phyloP scores from a whole-genome alignment of 2,797 vertebrate species.

The Bucorvus abyssinicus region DNA sequence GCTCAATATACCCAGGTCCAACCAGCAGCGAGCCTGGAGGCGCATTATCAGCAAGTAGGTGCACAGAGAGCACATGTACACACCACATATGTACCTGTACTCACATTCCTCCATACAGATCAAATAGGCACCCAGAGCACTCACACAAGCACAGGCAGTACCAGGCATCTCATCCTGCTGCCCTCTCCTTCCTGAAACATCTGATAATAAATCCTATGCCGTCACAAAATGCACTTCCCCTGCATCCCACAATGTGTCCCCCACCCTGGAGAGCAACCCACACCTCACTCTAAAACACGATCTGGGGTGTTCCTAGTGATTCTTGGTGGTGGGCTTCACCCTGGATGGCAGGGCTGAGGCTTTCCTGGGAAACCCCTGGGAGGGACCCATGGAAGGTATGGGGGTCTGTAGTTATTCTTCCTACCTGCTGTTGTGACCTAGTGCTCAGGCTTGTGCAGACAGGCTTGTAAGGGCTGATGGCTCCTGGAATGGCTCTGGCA shows the following conservation, averaged over 20 bases:
- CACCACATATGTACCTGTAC: rapidly evolving
- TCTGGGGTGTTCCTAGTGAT: not conserved
- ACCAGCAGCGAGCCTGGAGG: not conserved
- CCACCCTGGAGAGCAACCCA: not conserved
- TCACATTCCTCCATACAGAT: not conserved
- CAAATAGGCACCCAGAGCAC: not conserved
- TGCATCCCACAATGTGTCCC: not conserved
- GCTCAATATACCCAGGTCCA: not conserved
- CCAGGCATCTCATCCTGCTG: not conserved
- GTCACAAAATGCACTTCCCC: not conserved
- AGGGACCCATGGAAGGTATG: not conserved
- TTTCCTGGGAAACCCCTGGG: not conserved
- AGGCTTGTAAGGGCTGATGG: too few species aligned
- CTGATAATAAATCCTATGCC: not conserved
- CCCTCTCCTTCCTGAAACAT: not conserved
- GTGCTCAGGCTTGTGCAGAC: not conserved
- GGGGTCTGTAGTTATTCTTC: not conserved
- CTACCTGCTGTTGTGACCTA: not conserved
- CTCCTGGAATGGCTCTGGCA: not conserved
- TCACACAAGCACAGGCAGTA: not conserved
- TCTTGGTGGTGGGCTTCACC: not conserved
- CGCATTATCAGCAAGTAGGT: not conserved
- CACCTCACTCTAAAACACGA: not conserved
- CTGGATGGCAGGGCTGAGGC: rapidly evolving
- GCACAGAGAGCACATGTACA: not conserved